Conservation (phyloP, 2,888 invertebrate genomes). For the Vesta saturnalis region DNA sequence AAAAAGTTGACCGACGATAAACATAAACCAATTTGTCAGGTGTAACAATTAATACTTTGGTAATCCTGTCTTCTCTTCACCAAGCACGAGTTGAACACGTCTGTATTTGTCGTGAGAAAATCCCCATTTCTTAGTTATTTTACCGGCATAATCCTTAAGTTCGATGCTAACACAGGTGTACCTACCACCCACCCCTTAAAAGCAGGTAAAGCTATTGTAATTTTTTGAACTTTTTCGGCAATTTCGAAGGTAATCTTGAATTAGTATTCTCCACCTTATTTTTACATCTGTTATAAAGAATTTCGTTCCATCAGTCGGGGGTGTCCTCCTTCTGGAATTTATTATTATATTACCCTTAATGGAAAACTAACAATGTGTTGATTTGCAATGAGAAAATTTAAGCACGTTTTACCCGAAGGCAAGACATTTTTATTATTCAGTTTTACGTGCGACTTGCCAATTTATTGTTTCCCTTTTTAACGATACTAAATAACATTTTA, state of each 20-base stretch:
- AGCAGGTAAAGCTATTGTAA: slow-evolving; percentile 37
- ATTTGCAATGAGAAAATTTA: neutral
- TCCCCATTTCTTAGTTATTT: slow-evolving; percentile 26
- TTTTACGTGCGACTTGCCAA: slow-evolving; percentile 5
- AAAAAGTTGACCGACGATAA: neutral
- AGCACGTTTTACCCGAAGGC: neutral
- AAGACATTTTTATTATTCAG: too few species aligned
- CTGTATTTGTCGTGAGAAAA: slow-evolving; percentile 35
- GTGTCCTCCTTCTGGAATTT: slow-evolving; percentile 25
- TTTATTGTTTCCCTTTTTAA: slow-evolving; percentile 8
- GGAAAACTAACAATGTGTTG: slow-evolving; percentile 31
- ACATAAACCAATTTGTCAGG: slow-evolving; percentile 33
- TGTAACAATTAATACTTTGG: slow-evolving; percentile 37
- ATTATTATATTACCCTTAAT: slow-evolving; percentile 25
- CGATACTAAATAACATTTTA: neutral
- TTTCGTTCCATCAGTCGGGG: slow-evolving; percentile 15
- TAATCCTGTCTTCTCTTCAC: slow-evolving; percentile 36
- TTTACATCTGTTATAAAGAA: slow-evolving; percentile 25
- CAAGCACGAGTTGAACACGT: slow-evolving; percentile 32
- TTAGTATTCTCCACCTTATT: slow-evolving; percentile 36
- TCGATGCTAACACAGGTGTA: slow-evolving; percentile 38
- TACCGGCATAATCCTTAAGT: slow-evolving; percentile 32
- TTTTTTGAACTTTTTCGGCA: slow-evolving; percentile 34
- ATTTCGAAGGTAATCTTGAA: slow-evolving; percentile 33
- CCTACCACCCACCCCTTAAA: slow-evolving; percentile 9